These are phyloP conservation scores for Drosophila asahinai DNA, from an alignment of 1,140 invertebrate species.

Conservation along the genomic window DNA sequence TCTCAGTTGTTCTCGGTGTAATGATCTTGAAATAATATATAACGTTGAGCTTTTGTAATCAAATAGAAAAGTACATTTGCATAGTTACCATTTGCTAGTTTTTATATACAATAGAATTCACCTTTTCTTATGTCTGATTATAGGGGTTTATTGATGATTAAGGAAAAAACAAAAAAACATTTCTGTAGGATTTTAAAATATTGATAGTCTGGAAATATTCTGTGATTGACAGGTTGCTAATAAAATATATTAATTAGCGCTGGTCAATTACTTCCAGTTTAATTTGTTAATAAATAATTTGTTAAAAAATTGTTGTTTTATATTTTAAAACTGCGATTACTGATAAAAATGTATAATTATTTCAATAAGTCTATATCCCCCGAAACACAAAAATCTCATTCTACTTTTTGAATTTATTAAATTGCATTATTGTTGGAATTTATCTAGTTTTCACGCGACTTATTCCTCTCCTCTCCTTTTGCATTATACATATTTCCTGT, in stretches of 20 bases:
- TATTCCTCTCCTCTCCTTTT: not conserved
- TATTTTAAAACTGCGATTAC: no score
- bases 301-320: no score
- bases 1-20: no score
- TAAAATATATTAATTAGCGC: not conserved
- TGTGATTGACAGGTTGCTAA: not conserved
- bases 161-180: not conserved
- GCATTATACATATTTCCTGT: not conserved
- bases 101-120: not conserved
- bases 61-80: not conserved
- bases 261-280: no score
- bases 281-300: no score
- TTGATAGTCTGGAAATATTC: not conserved
- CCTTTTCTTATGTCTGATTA: constrained; percentile 1
- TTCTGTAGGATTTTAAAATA: not conserved
- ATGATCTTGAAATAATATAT: not conserved
- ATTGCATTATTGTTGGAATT: not conserved
- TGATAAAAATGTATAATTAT: no score
- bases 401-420: not conserved
- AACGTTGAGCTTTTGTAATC: not conserved
- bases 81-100: not conserved
- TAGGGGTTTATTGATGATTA: not conserved
- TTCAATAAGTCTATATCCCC: no score
- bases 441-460: no score
- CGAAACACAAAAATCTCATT: no score